Percentiles rank a stretch among this genome's conserved stretches.
phyloP scores from a whole-genome alignment of 2,113 vertebrate species.

The Sinosuthora webbiana region DNA sequence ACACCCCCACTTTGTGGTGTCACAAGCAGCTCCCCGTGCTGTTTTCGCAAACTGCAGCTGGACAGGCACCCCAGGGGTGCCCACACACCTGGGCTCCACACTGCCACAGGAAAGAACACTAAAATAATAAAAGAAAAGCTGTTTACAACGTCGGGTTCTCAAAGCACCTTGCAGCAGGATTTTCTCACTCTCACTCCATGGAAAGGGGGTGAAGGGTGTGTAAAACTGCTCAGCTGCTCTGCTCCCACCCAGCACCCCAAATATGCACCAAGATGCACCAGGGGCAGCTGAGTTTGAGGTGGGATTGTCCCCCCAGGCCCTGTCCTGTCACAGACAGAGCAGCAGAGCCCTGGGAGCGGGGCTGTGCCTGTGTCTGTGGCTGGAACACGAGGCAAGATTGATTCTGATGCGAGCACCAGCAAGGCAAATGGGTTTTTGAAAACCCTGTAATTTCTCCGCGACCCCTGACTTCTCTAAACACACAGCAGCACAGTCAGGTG shows the following conservation, averaged over 20 bases:
- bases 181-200: rapidly evolving
- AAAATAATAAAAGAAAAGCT: background rate
- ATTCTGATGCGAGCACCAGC: conserved; percentile 70
- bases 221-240: background rate
- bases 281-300: conserved; percentile 4
- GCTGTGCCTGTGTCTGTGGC: conserved; percentile 24
- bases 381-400: conserved; percentile 63
- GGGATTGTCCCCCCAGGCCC: background rate
- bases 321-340: background rate
- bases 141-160: rapidly evolving
- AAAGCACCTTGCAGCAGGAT: background rate
- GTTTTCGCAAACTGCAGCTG: background rate
- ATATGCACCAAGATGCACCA: background rate
- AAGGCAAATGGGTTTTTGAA: conserved; percentile 79
- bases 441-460: conserved; percentile 77
- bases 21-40: rapidly evolving
- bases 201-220: background rate
- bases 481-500: conserved; percentile 74
- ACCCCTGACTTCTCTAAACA: conserved; percentile 80
- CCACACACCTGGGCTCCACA: rapidly evolving
- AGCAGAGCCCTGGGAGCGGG: background rate
- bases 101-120: rapidly evolving
- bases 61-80: rapidly evolving
- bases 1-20: rapidly evolving
- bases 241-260: background rate